Evolutionary conservation across 2,888 invertebrate genomes (phyloP).

Genomic region (Aspidiotus destructor): DNA sequence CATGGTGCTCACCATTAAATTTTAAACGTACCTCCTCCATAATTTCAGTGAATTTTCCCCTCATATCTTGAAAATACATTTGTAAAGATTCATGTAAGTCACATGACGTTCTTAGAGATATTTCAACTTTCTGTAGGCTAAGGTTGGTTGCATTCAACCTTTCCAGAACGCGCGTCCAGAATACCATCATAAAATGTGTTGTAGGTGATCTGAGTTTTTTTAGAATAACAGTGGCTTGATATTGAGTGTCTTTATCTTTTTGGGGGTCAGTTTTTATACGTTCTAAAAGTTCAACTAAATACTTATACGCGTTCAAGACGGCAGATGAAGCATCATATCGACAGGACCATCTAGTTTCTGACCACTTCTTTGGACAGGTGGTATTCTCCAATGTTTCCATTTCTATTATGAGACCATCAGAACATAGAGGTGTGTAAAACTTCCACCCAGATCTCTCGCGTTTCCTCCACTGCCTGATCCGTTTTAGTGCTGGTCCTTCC

Average conservation of each 20-base stretch:
- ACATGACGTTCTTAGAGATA: background rate
- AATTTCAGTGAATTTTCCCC: background rate
- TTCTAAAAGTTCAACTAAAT: background rate
- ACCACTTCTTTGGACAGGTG: too few species aligned
- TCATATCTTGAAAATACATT: background rate
- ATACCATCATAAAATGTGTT: background rate
- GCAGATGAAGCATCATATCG: background rate
- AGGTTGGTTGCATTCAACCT: background rate
- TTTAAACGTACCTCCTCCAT: background rate
- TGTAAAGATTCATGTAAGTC: too few species aligned
- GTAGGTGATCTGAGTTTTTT: background rate
- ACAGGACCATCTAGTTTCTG: background rate
- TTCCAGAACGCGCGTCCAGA: background rate
- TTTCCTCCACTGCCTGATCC: too few species aligned
- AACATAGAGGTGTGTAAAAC: too few species aligned
- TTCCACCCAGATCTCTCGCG: too few species aligned
- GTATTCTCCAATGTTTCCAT: too few species aligned
- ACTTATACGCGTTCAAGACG: background rate
- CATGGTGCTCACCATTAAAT: background rate
- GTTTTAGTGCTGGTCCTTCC: too few species aligned
- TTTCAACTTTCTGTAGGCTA: background rate
- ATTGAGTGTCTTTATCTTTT: background rate
- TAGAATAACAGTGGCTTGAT: background rate
- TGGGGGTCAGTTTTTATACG: background rate
- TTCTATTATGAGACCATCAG: too few species aligned